Evolutionary conservation across 2,797 vertebrate genomes (phyloP).

Genomic region (Serranus cabrilla): DNA sequence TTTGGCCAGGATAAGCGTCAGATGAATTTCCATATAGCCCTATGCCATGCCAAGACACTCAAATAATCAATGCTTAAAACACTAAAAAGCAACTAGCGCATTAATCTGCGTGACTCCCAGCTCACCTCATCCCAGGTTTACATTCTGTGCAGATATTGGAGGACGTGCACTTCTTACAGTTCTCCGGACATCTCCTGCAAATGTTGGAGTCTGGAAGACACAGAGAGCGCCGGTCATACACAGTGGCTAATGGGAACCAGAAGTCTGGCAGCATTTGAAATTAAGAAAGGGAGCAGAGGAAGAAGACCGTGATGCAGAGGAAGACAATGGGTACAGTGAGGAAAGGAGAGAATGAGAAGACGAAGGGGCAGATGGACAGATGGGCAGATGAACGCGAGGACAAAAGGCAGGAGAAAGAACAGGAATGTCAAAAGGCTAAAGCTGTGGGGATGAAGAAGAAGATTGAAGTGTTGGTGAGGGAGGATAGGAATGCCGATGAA

Average conservation of each 20-base stretch:
- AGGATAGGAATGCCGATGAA: conserved; percentile 56
- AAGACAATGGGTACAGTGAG: not conserved
- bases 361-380: conserved; percentile 34
- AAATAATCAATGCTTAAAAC: conserved; percentile 18
- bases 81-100: not conserved
- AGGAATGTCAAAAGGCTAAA: conserved; percentile 45
- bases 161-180: conserved; percentile 93
- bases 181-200: conserved; percentile 94
- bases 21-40: too few species aligned
- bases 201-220: conserved; percentile 89
- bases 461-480: conserved; percentile 48
- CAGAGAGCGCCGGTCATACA: conserved; percentile 35
- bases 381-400: conserved; percentile 45
- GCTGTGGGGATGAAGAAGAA: conserved; percentile 47
- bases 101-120: not conserved
- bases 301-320: conserved; percentile 18
- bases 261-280: conserved; percentile 34
- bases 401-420: conserved; percentile 10
- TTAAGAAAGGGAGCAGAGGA: conserved; percentile 15
- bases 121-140: conserved; percentile 94
- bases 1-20: too few species aligned
- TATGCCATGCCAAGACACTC: not conserved
- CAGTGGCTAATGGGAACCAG: conserved; percentile 46
- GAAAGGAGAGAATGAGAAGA: conserved; percentile 5
- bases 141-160: conserved; percentile 94